These are phyloP conservation scores for Sinocyclocheilus anophthalmus DNA, from an alignment of 2,113 vertebrate species.

Conservation along the genomic window DNA sequence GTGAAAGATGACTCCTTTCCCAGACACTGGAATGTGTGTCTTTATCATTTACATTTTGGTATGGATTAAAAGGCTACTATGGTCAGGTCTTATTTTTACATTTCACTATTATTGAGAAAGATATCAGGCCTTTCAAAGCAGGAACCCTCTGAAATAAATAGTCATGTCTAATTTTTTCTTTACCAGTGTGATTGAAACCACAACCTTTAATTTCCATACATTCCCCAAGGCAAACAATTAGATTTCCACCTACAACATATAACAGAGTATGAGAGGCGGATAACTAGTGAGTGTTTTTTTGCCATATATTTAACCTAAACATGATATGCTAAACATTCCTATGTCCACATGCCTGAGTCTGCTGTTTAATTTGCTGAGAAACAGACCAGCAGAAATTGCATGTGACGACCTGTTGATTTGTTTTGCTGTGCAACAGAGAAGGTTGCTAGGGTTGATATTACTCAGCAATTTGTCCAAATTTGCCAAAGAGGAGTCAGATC, in stretches of 20 bases:
- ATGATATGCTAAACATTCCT: conserved; percentile 54
- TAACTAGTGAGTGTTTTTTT: conserved; percentile 35
- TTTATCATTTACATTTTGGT: background rate
- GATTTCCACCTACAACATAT: background rate
- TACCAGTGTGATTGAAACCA: background rate
- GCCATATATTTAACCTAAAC: conserved; percentile 35
- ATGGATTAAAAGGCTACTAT: background rate
- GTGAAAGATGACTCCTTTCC: conserved; percentile 27
- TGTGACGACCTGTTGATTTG: conserved; percentile 54
- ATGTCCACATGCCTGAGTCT: conserved; percentile 24
- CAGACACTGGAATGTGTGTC: conserved; percentile 9
- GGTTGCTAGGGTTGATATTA: conserved; percentile 48
- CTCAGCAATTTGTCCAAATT: conserved; percentile 41
- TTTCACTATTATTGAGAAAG: background rate
- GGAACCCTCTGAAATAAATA: background rate
- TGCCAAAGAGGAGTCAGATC: conserved; percentile 34
- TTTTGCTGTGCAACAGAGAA: conserved; percentile 44
- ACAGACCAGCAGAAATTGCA: conserved; percentile 18
- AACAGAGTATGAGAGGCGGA: background rate
- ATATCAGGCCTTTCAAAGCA: background rate
- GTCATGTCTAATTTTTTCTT: background rate
- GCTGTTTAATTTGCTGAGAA: conserved; percentile 38
- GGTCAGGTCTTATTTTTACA: background rate
- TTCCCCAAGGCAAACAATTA: background rate
- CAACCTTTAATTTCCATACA: background rate